Evolutionary conservation across 2,113 vertebrate genomes (phyloP).

Genomic region (Atrichornis clamosus): DNA sequence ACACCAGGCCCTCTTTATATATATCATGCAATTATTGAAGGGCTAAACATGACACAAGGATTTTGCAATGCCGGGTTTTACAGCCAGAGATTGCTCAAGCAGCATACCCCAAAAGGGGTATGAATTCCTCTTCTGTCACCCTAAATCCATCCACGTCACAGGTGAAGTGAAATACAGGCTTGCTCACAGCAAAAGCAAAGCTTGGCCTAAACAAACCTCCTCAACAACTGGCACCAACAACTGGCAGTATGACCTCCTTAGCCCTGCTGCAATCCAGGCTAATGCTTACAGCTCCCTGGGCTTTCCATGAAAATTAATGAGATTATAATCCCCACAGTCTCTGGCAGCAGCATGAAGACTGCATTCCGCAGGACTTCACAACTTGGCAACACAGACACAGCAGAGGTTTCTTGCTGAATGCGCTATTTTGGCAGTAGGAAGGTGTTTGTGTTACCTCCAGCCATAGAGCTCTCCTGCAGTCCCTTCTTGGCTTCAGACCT

Average conservation of each 20-base stretch:
- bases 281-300: not conserved
- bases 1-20: not conserved
- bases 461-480: not conserved
- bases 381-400: not conserved
- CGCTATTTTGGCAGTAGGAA: not conserved
- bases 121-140: not conserved
- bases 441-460: not conserved
- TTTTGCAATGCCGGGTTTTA: not conserved
- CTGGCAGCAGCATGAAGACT: not conserved
- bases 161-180: not conserved
- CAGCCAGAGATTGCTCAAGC: not conserved
- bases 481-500: not conserved
- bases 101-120: not conserved
- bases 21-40: not conserved
- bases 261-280: not conserved
- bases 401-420: not conserved
- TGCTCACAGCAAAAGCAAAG: not conserved
- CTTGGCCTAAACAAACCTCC: not conserved
- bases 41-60: not conserved
- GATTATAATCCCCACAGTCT: conserved; percentile 37
- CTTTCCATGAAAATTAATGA: conserved; percentile 22
- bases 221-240: not conserved
- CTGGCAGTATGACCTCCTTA: not conserved
- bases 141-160: not conserved
- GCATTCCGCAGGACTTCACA: not conserved